Conservation (phyloP, 2,888 invertebrate species). For the Brenthis ino region DNA sequence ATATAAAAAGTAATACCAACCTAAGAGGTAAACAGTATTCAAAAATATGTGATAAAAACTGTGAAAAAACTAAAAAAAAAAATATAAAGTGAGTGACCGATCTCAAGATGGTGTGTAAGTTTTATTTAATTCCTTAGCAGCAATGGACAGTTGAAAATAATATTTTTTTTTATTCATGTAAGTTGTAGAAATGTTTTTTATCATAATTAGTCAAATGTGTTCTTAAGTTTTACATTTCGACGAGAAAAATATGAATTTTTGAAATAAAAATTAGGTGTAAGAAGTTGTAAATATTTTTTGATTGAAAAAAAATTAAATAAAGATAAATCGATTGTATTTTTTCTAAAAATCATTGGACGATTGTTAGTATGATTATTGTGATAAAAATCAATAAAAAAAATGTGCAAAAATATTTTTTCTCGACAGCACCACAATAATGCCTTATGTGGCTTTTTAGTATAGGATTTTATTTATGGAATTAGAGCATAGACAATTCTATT, state of each 20-base stretch:
- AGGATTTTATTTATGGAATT: constrained; percentile 41
- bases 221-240: constrained; percentile 38
- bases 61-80: constrained; percentile 72
- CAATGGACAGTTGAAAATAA: constrained; percentile 55
- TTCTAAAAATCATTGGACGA: constrained; percentile 52
- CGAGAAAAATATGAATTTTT: constrained; percentile 40
- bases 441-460: constrained; percentile 44
- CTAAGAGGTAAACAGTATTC: constrained; percentile 70
- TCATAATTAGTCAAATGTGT: constrained; percentile 36
- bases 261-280: constrained; percentile 48
- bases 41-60: constrained; percentile 77
- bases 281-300: constrained; percentile 55
- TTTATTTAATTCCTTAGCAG: constrained; percentile 67
- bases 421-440: constrained; percentile 53
- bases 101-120: constrained; percentile 70
- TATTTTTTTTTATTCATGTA: constrained; percentile 36
- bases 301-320: constrained; percentile 40
- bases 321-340: constrained; percentile 52
- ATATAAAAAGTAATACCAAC: constrained; percentile 42
- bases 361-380: constrained; percentile 50
- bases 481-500: constrained; percentile 35
- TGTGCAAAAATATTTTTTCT: constrained; percentile 56
- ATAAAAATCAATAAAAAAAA: constrained; percentile 43
- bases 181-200: constrained; percentile 30
- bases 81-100: constrained; percentile 74